A percentile compares a stretch with the other conserved stretches of the same genome.
Evolutionary conservation across 2,888 invertebrate species (phyloP).

Genomic region (Epistrophe eligans): DNA sequence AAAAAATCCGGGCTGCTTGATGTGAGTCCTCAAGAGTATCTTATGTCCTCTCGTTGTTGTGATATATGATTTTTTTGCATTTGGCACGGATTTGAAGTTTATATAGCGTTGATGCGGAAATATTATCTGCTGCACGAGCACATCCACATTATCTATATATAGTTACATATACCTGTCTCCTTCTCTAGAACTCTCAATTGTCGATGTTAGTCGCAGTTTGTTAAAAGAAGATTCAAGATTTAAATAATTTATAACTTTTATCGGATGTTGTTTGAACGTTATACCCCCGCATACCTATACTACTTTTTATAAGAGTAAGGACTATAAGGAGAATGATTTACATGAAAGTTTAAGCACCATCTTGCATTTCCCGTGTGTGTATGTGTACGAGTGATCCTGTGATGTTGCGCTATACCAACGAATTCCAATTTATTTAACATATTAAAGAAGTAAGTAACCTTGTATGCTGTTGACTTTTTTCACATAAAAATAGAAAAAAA

Average conservation of each 20-base stretch:
- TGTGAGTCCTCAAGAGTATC: constrained; percentile 13
- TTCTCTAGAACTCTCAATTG: background rate
- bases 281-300: background rate
- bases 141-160: background rate
- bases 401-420: background rate
- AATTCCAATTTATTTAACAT: constrained; percentile 31
- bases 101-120: constrained; percentile 61
- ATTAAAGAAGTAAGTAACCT: constrained; percentile 54
- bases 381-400: background rate
- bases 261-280: constrained; percentile 30
- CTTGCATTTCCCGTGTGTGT: constrained; percentile 10
- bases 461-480: constrained; percentile 32
- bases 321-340: constrained; percentile 19
- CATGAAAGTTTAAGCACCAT: constrained; percentile 34
- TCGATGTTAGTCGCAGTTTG: constrained; percentile 5
- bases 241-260: constrained; percentile 68
- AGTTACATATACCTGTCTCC: background rate
- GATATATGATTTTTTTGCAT: constrained; percentile 58
- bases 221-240: constrained; percentile 58
- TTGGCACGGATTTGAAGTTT: constrained; percentile 65
- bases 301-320: too few species aligned
- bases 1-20: background rate
- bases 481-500: background rate
- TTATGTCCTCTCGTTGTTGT: constrained; percentile 58
- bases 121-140: constrained; percentile 26